These are phyloP conservation scores for Peromyscus aztecus DNA, from an alignment of 2,797 vertebrate genomes.

Conservation along the genomic window DNA sequence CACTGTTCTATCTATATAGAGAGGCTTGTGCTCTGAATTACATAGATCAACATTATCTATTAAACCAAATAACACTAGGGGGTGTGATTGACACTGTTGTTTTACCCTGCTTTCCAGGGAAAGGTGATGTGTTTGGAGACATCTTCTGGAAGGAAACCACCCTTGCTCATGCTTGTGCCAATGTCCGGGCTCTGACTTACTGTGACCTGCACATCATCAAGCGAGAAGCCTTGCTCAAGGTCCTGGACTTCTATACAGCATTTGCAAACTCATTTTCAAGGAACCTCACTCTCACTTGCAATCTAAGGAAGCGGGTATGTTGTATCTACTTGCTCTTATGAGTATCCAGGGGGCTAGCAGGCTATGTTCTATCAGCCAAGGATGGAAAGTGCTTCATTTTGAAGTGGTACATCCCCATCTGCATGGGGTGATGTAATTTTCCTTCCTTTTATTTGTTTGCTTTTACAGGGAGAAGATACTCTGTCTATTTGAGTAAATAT, in stretches of 20 bases:
- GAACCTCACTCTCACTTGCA: constrained; percentile 98
- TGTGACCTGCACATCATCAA: constrained; percentile 98
- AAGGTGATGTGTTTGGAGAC: constrained; percentile 98
- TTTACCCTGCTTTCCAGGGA: constrained; percentile 90
- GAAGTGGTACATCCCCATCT: not conserved
- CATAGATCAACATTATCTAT: not conserved
- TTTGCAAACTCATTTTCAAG: constrained; percentile 98
- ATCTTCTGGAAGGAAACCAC: constrained; percentile 98
- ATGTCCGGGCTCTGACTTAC: constrained; percentile 96
- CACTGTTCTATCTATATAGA: not conserved
- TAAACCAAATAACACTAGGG: not conserved
- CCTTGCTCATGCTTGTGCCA: constrained; percentile 95
- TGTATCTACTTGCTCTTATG: not conserved
- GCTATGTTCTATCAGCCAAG: not conserved
- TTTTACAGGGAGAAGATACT: not conserved
- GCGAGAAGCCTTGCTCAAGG: constrained; percentile 96
- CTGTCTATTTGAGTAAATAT: not conserved
- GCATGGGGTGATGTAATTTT: not conserved
- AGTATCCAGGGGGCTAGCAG: not conserved
- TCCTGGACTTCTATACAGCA: constrained; percentile 96
- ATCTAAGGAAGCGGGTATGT: constrained; percentile 96
- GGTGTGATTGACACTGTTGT: not conserved
- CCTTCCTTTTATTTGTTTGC: constrained; percentile 11
- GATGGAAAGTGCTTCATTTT: constrained; percentile 13
- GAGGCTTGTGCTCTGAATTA: not conserved